Evolutionary conservation across 1,140 invertebrate genomes (phyloP), one percentile per base, ranked within the genome.

Genomic region (Platyura marginata): DNA sequence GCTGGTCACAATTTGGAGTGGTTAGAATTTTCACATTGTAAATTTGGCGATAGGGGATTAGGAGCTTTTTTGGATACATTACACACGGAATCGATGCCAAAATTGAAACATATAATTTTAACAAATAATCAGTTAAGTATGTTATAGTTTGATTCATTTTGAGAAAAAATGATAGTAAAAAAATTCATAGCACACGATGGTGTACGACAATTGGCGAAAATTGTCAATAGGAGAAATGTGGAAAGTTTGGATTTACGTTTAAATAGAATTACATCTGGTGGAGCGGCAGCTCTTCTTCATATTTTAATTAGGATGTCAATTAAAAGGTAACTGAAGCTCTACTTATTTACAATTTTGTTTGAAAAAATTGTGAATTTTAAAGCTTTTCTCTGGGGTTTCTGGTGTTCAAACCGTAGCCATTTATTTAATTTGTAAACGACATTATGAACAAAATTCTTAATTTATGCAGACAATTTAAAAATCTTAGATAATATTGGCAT

Each of bases 101-200:
- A 53, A 5, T 46, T 64, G 0, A 56, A 51, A 9, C 34, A 48
- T 4, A 49, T 64, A 2, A 51, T 60, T 40, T 45, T 64, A 40
- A 57, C 52, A 16, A 62, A 64, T 44, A 64, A 64, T 44, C 51
- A 50, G 43, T 61, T 64, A 6, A 51, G 61, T 63, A 34, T 35
- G 53, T 44, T 9, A 10, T 22, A 25, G 21, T 35, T 36, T 4
- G 5, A 35, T 19, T 41, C 11, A 25, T 41, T 16, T 10, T 19
- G 3, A 15, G 38, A 15, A 18, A 40, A 40, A 20, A 40, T 19
- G 21, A 4, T 10, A 11, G 19, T 41, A 23, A 21, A 21, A 41
- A 41, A 18, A 22, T 25, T 3, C 36, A 2, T 38, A 60, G 57
- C 55, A 2, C 54, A 56, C 21, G 56, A 61, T n/a, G 53, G 55